A percentile compares a stretch with the other conserved stretches of the same genome.
These are phyloP conservation scores for Drosophila paracracens DNA, from an alignment of 2,888 invertebrate genomes.

Conservation along the genomic window DNA sequence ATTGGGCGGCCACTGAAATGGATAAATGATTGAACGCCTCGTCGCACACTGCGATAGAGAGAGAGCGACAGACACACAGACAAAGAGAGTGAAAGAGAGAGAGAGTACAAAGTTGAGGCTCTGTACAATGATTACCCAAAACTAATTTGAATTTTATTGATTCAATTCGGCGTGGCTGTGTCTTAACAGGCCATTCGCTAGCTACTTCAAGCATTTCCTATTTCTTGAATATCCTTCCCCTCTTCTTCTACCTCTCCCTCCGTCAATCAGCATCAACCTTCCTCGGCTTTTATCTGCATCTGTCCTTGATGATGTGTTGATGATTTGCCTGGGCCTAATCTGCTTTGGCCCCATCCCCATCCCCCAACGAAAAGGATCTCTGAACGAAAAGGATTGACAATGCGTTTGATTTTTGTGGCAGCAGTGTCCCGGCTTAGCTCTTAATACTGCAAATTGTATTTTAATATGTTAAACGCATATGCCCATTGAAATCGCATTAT, in stretches of 20 bases:
- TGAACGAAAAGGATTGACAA: conserved; percentile 53
- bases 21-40: conserved; percentile 77
- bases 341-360: conserved; percentile 5
- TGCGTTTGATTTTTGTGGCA: conserved; percentile 46
- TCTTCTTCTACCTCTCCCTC: neutral
- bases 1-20: conserved; percentile 59
- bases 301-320: conserved; percentile 64
- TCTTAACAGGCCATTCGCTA: conserved; percentile 49
- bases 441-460: conserved; percentile 64
- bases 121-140: conserved; percentile 74
- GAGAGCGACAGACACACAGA: too few species aligned
- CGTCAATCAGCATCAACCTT: neutral
- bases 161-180: conserved; percentile 58
- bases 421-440: conserved; percentile 13
- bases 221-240: conserved; percentile 12
- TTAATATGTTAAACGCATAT: conserved; percentile 74
- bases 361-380: neutral
- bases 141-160: conserved; percentile 83
- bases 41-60: conserved; percentile 25
- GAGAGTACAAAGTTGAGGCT: conserved; percentile 21
- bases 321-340: conserved; percentile 58
- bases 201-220: conserved; percentile 23
- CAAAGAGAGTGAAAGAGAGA: neutral
- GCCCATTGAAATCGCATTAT: conserved; percentile 69
- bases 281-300: conserved; percentile 47